phyloP scores from a whole-genome alignment of 2,888 invertebrate species.

The Morpho helenor region DNA sequence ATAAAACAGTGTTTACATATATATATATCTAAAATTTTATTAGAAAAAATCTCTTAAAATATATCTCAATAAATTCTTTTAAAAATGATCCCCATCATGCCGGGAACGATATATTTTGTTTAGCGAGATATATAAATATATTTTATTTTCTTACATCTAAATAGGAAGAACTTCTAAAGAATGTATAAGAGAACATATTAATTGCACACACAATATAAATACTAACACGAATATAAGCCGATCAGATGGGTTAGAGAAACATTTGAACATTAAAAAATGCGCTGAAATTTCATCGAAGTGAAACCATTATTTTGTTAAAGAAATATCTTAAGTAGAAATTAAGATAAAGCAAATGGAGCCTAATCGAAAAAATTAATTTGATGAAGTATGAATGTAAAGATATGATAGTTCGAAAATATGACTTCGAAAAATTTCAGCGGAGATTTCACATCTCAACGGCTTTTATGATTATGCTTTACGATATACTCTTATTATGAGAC shows the following conservation, averaged over 20 bases:
- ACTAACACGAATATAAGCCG: constrained; percentile 47
- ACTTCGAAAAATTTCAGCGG: constrained; percentile 10
- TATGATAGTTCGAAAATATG: background rate
- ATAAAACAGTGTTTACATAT: constrained; percentile 61
- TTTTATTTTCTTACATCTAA: constrained; percentile 60
- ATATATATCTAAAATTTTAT: constrained; percentile 61
- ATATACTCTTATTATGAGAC: constrained; percentile 26
- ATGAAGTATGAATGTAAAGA: background rate
- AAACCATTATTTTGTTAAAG: too few relatives aligned
- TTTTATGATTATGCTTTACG: constrained; percentile 28
- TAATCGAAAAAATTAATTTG: background rate
- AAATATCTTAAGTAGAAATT: constrained; percentile 1
- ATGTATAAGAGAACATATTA: constrained; percentile 64
- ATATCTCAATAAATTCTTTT: constrained; percentile 66
- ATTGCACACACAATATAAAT: constrained; percentile 64
- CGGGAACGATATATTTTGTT: constrained; percentile 54
- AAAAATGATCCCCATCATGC: constrained; percentile 46
- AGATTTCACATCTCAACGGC: constrained; percentile 11
- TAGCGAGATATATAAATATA: constrained; percentile 66
- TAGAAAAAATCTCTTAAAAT: constrained; percentile 77
- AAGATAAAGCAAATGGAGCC: background rate
- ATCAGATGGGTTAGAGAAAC: constrained; percentile 29
- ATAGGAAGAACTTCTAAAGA: constrained; percentile 68
- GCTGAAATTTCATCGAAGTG: constrained; percentile 4
- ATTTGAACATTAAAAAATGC: constrained; percentile 15